phyloP scores from a whole-genome alignment of 92 coral and sea anemone species.

The Scolanthus callimorphus region DNA sequence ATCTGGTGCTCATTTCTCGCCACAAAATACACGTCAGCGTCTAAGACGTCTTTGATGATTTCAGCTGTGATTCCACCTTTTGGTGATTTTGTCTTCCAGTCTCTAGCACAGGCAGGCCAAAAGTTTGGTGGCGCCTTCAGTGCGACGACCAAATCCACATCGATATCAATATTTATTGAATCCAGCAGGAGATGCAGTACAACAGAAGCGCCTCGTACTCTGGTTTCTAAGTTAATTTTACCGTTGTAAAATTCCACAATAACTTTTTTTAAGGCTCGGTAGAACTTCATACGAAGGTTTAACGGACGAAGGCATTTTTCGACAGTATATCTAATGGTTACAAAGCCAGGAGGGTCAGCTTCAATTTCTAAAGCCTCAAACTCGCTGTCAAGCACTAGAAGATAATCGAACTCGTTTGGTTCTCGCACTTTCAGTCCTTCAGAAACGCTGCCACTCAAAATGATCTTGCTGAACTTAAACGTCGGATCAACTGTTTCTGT shows the following conservation, averaged over 20 bases:
- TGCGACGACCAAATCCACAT: constrained; percentile 5
- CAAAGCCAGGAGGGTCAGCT: neutral
- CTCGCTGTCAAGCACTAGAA: neutral
- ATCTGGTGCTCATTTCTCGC: constrained; percentile 2
- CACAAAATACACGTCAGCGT: constrained; percentile 1
- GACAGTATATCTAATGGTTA: neutral
- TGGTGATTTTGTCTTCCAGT: neutral
- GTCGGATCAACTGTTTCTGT: neutral
- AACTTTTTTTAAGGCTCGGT: neutral
- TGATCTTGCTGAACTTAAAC: neutral
- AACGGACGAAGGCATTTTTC: constrained; percentile 5
- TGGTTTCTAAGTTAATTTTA: neutral
- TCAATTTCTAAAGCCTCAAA: constrained; percentile 1
- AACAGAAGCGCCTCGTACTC: neutral
- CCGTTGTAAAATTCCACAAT: neutral
- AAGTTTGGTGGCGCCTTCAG: neutral
- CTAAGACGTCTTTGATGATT: neutral
- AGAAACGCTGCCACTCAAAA: neutral
- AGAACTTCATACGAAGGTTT: neutral
- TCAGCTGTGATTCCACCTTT: constrained; percentile 3
- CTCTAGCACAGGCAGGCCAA: constrained; percentile 1
- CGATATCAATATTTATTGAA: neutral
- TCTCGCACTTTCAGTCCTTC: constrained; percentile 8
- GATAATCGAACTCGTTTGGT: constrained; percentile 3
- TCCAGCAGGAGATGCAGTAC: neutral